Evolutionary conservation across 2,113 vertebrate genomes (phyloP), one percentile per base, ranked within the genome.

Genomic region (Pituophis catenifer): DNA sequence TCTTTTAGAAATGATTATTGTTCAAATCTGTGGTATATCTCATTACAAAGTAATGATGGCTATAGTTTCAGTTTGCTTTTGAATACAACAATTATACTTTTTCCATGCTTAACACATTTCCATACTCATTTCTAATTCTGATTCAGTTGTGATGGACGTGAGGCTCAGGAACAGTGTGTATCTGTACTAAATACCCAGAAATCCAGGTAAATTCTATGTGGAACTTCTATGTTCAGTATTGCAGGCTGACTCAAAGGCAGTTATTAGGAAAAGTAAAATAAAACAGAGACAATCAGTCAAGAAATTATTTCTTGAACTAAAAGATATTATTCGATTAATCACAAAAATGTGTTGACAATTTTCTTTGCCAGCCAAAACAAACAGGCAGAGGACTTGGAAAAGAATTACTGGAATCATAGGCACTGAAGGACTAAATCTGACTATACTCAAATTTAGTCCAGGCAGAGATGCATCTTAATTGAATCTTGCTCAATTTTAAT

Each of bases 1-100:
- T 85, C 92, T 95, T 44, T 92, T 65, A 91, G 97, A 97, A 96
- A 90, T 89, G 96, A 96, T 96, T 96, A 96, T 33, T 91, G 50
- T 93, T 92, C n/a, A 94, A 65, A 91, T 95, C 75, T 93, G 92
- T 89, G 95, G 90, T 0, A 5, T 93, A 93, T 94, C 94, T 93
- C 3, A 54, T 94, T 96, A 91, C 94, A 94, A 94, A 97, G 92
- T 94, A 92, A 86, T 96, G 86, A 75, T 93, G 95, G 96, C 96
- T 96, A 93, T 70, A 62, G 90, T 88, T 94, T 95, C 93, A 94
- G 70, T 81, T 81, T 81, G 70, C 8, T 38, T 81, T 38, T 75
- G 6, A 75, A 75, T 75, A 75, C 6, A 75, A n/a, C 15, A 75
- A 8, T 75, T 75, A n/a, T 75, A 33, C n/a, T 38, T 75, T 70